Conservation (phyloP, 2,888 invertebrate species). For the Limnephilus marmoratus region DNA sequence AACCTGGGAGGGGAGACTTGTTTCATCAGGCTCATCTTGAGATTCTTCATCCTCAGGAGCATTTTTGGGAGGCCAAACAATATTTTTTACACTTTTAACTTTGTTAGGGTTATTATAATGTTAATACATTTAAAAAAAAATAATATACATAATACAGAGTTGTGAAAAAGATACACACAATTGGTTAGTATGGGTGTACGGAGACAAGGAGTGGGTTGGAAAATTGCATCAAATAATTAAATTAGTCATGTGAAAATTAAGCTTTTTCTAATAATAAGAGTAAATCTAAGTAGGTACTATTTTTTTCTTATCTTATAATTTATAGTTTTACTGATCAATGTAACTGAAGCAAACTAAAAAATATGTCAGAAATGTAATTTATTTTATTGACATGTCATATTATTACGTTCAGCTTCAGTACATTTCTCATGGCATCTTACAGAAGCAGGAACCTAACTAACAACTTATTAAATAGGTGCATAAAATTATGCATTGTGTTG, state of each 20-base stretch:
- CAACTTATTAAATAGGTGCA: not conserved
- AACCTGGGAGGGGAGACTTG: slow-evolving; percentile 48
- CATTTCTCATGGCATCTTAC: not conserved
- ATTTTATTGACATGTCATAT: not conserved
- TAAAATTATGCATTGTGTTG: not conserved
- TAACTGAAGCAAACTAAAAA: not conserved
- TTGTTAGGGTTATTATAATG: slow-evolving; percentile 68
- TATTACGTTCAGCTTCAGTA: not conserved
- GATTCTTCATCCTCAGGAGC: slow-evolving; percentile 73
- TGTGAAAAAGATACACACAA: slow-evolving; percentile 23
- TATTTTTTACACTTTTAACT: slow-evolving; percentile 76
- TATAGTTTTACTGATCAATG: not conserved
- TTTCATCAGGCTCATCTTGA: slow-evolving; percentile 56
- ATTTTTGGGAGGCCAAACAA: slow-evolving; percentile 77
- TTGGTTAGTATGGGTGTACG: slow-evolving; percentile 29
- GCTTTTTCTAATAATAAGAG: slow-evolving; percentile 47
- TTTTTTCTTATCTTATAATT: not conserved
- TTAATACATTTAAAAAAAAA: slow-evolving; percentile 35
- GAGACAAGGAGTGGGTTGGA: slow-evolving; percentile 55
- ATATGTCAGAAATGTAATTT: not conserved
- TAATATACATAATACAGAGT: not conserved
- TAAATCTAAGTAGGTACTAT: not conserved
- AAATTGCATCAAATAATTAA: slow-evolving; percentile 63
- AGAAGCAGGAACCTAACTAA: not conserved
- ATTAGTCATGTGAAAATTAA: slow-evolving; percentile 65